A percentile compares a stretch with the other conserved stretches of the same genome.
These are phyloP conservation scores for Nebria salina DNA, from an alignment of 2,888 invertebrate genomes.

Conservation along the genomic window DNA sequence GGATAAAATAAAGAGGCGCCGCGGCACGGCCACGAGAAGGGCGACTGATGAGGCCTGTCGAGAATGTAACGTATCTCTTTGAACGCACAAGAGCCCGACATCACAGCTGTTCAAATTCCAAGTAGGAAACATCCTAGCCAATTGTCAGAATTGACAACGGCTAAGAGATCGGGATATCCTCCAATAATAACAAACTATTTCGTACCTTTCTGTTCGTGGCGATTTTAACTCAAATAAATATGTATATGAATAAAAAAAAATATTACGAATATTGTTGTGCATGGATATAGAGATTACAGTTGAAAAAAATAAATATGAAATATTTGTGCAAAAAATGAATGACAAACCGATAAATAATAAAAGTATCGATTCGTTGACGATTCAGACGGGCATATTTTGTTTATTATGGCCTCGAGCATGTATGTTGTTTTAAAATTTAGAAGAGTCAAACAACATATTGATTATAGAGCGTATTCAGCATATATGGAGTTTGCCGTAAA, in stretches of 20 bases:
- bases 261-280: too few species aligned
- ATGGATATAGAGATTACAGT: too few species aligned
- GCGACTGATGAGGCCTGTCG: conserved; percentile 1
- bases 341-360: not conserved
- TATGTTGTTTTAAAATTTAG: not conserved
- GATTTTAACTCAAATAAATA: too few species aligned
- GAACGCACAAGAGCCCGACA: not conserved
- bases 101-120: not conserved
- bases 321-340: not conserved
- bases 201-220: not conserved
- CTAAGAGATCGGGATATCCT: not conserved
- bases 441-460: not conserved
- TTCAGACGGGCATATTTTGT: not conserved
- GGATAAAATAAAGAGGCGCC: not conserved
- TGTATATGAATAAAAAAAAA: too few species aligned
- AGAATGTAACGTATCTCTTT: not conserved
- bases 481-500: not conserved
- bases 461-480: not conserved
- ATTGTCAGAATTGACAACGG: not conserved
- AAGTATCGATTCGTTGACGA: not conserved
- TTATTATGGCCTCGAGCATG: not conserved
- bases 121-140: not conserved
- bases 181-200: not conserved
- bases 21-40: not conserved
- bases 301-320: not conserved